These are phyloP conservation scores for Alectura lathami DNA, from an alignment of 2,113 vertebrate genomes.

Conservation along the genomic window DNA sequence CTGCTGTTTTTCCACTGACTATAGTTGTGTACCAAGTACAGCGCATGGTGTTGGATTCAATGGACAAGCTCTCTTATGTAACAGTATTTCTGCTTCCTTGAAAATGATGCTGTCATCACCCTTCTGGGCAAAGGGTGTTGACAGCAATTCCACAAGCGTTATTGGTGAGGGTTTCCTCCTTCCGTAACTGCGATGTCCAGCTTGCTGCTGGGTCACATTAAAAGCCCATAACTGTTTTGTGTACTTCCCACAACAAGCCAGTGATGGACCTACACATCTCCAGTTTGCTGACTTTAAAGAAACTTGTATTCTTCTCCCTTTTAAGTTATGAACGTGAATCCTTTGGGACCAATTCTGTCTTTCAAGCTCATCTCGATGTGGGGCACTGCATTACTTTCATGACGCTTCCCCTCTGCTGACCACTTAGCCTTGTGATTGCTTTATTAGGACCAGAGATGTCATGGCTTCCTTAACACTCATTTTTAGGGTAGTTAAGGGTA, in stretches of 20 bases:
- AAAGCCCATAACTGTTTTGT: neutral
- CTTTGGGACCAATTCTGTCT: neutral
- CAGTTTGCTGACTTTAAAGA: neutral
- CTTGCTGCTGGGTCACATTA: neutral
- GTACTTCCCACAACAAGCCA: neutral
- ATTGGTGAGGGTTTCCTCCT: neutral
- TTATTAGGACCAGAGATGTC: neutral
- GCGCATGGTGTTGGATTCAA: neutral
- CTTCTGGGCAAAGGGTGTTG: neutral
- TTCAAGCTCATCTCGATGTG: neutral
- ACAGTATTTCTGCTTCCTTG: neutral
- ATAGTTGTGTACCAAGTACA: neutral
- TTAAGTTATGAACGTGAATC: neutral
- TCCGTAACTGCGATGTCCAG: neutral
- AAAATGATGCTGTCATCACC: neutral
- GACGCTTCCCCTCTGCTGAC: neutral
- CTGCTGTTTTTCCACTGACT: neutral
- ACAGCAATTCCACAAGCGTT: neutral
- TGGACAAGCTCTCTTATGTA: neutral
- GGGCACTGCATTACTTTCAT: neutral
- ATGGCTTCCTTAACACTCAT: neutral
- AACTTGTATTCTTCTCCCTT: neutral
- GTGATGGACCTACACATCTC: fast-evolving
- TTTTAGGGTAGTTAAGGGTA: neutral
- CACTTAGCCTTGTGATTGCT: neutral